These are phyloP conservation scores for Marisa cornuarietis DNA, from an alignment of 1,140 invertebrate species.

Conservation along the genomic window DNA sequence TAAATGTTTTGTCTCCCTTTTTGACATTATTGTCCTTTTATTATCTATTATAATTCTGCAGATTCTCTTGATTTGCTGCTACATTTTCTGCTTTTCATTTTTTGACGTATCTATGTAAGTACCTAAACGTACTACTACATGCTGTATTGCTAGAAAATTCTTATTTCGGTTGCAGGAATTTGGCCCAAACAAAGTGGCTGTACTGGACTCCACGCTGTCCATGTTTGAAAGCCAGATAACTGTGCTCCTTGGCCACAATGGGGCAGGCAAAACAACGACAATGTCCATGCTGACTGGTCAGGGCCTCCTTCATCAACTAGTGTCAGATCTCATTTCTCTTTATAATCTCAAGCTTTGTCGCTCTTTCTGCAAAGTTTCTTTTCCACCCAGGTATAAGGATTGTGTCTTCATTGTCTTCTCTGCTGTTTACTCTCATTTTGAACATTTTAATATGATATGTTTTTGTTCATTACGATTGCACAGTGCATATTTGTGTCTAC, in stretches of 20 bases:
- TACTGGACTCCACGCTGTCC: slow-evolving; percentile 5
- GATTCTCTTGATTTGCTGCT: neutral
- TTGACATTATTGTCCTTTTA: neutral
- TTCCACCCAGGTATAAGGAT: neutral
- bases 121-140: neutral
- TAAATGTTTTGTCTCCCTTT: neutral
- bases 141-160: neutral
- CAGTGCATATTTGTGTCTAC: neutral
- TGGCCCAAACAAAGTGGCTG: slow-evolving; percentile 4
- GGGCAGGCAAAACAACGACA: slow-evolving; percentile 74
- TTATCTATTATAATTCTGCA: neutral
- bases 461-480: neutral
- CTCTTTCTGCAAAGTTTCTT: neutral
- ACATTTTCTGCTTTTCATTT: neutral
- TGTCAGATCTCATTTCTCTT: neutral
- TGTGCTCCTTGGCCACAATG: slow-evolving; percentile 72
- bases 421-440: neutral
- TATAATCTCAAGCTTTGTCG: neutral
- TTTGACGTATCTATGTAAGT: neutral
- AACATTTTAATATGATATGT: neutral
- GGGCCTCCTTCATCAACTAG: neutral
- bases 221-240: slow-evolving; percentile 68
- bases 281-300: slow-evolving; percentile 79
- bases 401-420: neutral
- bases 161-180: neutral